These are phyloP conservation scores for Tragelaphus scriptus DNA, from an alignment of 2,113 vertebrate genomes.

Conservation along the genomic window DNA sequence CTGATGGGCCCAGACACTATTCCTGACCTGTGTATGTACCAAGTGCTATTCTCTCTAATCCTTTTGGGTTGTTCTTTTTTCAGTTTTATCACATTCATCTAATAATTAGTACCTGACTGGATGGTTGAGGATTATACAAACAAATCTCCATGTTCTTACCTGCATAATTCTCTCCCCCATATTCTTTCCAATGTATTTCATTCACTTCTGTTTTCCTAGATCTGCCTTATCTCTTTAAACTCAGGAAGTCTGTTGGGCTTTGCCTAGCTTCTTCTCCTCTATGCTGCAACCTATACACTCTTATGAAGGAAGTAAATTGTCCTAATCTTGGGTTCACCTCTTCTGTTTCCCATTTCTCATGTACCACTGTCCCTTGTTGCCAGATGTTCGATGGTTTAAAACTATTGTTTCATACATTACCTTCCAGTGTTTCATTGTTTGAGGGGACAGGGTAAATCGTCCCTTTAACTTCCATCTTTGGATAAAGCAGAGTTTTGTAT, in stretches of 20 bases:
- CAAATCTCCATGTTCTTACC: background rate
- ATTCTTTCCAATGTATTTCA: background rate
- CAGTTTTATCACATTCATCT: background rate
- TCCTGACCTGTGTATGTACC: background rate
- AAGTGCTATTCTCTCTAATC: background rate
- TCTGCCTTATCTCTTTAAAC: background rate
- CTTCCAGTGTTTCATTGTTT: background rate
- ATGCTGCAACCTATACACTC: background rate
- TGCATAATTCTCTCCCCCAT: background rate
- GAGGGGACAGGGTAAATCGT: background rate
- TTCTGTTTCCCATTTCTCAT: background rate
- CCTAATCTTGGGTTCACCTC: background rate
- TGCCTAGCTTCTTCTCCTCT: background rate
- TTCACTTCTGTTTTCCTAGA: background rate
- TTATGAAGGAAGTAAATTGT: background rate
- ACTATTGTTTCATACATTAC: background rate
- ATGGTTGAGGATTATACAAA: background rate
- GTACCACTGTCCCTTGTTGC: background rate
- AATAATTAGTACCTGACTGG: background rate
- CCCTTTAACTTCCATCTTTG: background rate
- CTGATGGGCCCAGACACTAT: background rate
- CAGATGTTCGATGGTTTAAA: background rate
- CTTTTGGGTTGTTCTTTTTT: background rate
- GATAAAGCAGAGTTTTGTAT: background rate
- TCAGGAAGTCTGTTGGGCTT: background rate